phyloP scores from a whole-genome alignment of 1,140 invertebrate species.

The Lepidurus arcticus region DNA sequence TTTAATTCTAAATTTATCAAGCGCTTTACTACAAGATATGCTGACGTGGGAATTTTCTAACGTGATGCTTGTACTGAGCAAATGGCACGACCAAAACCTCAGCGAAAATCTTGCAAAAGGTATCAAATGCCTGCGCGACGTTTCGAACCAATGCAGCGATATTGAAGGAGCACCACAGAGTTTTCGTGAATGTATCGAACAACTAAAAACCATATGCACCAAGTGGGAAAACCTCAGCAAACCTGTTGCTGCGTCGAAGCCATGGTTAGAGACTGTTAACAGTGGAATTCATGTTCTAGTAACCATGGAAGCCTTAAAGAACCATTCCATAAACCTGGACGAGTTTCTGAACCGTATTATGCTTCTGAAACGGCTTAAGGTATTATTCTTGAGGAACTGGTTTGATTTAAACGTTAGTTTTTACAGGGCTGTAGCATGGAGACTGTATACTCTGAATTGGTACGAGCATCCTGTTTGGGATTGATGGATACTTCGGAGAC shows the following conservation, averaged over 20 bases:
- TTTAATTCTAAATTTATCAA: neutral
- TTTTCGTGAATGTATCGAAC: neutral
- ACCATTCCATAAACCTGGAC: conserved; percentile 1
- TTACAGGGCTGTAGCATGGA: neutral
- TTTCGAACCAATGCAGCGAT: neutral
- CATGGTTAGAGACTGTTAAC: neutral
- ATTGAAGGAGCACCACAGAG: neutral
- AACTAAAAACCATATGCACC: neutral
- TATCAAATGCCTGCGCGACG: neutral
- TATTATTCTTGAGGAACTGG: neutral
- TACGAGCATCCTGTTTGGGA: conserved; percentile 81
- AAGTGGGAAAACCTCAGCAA: neutral
- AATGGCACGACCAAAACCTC: neutral
- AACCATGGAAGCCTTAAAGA: conserved; percentile 10
- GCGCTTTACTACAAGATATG: neutral
- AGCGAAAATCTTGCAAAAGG: neutral
- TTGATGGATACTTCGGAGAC: conserved; percentile 69
- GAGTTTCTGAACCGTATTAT: neutral
- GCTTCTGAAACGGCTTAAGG: neutral
- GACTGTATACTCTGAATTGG: conserved; percentile 74
- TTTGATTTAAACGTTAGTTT: neutral
- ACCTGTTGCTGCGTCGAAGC: neutral
- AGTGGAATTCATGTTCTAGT: conserved; percentile 2
- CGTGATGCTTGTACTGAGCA: conserved; percentile 6
- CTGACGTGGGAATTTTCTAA: neutral